Conservation (phyloP, 2,113 vertebrate genomes). For the Xenopus laevis region DNA sequence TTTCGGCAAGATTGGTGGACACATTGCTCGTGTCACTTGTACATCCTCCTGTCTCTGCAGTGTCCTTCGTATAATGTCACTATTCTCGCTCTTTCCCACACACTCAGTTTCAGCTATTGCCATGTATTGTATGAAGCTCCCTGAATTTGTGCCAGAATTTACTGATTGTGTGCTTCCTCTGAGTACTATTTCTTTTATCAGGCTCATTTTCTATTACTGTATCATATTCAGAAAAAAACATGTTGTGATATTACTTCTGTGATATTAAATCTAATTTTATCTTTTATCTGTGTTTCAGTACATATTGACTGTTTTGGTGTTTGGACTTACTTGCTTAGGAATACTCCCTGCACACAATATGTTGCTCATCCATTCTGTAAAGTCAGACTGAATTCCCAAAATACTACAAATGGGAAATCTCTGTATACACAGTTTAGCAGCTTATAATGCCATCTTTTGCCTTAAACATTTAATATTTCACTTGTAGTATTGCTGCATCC, state of each 20-base stretch:
- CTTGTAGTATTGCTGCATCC: too few relatives aligned
- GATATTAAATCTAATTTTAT: not conserved
- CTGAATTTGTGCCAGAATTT: not conserved
- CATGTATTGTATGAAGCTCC: too few relatives aligned
- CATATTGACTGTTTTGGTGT: too few relatives aligned
- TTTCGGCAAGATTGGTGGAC: too few relatives aligned
- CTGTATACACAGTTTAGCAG: not conserved
- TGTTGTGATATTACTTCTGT: not conserved
- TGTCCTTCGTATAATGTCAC: too few relatives aligned
- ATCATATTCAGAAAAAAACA: too few relatives aligned
- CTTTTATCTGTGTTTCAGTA: not conserved
- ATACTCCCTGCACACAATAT: conserved; percentile 20
- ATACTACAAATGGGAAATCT: not conserved
- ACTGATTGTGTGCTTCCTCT: not conserved
- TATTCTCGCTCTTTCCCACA: too few relatives aligned
- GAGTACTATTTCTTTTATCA: not conserved
- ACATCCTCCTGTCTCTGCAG: too few relatives aligned
- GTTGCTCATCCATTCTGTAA: conserved; percentile 1
- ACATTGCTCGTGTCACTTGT: too few relatives aligned
- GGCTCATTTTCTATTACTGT: not conserved
- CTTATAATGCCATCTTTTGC: conserved; percentile 19
- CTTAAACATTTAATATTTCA: conserved; percentile 30
- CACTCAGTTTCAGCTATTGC: too few relatives aligned
- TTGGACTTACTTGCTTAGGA: too few relatives aligned
- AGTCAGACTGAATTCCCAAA: not conserved